Percentiles rank a stretch among this genome's conserved stretches.
Evolutionary conservation across 2,797 vertebrate genomes (phyloP).

Genomic region (Falco cherrug): DNA sequence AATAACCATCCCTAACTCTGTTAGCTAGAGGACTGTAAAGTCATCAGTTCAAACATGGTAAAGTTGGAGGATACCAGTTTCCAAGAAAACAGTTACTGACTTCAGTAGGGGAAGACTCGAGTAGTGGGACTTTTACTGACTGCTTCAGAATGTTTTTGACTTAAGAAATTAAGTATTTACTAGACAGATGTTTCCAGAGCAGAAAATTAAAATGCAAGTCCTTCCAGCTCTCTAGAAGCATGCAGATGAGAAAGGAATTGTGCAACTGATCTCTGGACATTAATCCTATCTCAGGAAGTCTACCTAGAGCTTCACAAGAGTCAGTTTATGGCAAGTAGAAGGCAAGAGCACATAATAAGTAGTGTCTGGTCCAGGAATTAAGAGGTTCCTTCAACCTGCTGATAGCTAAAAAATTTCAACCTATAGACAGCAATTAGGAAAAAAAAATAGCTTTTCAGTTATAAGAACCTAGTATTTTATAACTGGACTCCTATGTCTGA

Average conservation of each 20-base stretch:
- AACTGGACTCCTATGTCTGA: background rate
- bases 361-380: background rate
- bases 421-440: background rate
- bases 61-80: background rate
- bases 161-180: background rate
- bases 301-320: no score
- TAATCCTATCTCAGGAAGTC: background rate
- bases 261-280: background rate
- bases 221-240: background rate
- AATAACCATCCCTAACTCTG: background rate
- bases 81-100: background rate
- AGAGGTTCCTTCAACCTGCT: background rate
- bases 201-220: background rate
- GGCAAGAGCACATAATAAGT: background rate
- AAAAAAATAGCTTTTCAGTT: background rate
- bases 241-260: background rate
- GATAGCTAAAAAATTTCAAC: background rate
- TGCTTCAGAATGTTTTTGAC: background rate
- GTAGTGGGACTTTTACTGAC: background rate
- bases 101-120: background rate
- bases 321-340: fast-evolving
- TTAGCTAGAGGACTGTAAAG: background rate
- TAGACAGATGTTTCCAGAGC: background rate
- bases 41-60: background rate
- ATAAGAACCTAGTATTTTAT: background rate